Evolutionary conservation across 2,797 vertebrate species (phyloP).

Genomic region (Pangasius mekongensis): DNA sequence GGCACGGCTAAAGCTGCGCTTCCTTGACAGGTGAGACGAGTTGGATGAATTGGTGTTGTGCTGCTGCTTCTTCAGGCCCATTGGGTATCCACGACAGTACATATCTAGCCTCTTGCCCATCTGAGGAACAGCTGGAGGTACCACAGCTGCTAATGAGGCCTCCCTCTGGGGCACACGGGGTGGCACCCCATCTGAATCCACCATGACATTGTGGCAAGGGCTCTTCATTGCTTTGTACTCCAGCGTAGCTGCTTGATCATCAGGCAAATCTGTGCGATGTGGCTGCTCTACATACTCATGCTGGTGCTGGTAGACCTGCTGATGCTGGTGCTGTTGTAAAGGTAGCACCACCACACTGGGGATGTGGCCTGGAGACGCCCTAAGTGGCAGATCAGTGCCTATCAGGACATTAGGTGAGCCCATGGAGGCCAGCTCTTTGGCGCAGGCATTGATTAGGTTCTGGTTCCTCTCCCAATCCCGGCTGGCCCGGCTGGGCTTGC

Average conservation of each 20-base stretch:
- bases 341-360: constrained; percentile 94
- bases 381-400: constrained; percentile 89
- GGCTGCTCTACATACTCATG: constrained; percentile 97
- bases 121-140: constrained; percentile 85
- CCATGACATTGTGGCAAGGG: constrained; percentile 84
- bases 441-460: constrained; percentile 97
- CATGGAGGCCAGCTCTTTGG: constrained; percentile 91
- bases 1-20: constrained; percentile 91
- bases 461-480: constrained; percentile 97
- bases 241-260: constrained; percentile 91
- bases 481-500: constrained; percentile 90
- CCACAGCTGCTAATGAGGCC: constrained; percentile 86
- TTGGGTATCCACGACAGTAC: constrained; percentile 83
- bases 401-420: constrained; percentile 91
- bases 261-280: constrained; percentile 85
- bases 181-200: constrained; percentile 87
- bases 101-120: constrained; percentile 94
- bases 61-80: constrained; percentile 88
- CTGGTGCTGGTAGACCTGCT: constrained; percentile 93
- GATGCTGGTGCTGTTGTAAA: constrained; percentile 84
- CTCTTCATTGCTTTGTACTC: constrained; percentile 96
- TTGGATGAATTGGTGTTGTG: constrained; percentile 99
- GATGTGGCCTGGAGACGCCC: constrained; percentile 94
- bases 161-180: constrained; percentile 96
- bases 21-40: constrained; percentile 93